Conservation (phyloP, 2,113 vertebrate genomes). For the Pangasianodon gigas region DNA sequence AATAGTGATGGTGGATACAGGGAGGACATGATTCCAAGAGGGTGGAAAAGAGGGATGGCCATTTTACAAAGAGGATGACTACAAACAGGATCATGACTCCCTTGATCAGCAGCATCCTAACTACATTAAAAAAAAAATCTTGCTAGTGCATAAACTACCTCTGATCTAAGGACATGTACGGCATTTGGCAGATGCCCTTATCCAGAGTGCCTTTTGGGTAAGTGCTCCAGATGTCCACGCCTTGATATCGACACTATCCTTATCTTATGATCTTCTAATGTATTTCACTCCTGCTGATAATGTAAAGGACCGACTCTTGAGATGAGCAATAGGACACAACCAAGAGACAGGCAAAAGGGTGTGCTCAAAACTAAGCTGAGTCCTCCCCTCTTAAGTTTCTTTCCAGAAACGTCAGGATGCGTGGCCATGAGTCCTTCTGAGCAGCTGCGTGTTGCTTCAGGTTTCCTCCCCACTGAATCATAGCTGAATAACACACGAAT, state of each 20-base stretch:
- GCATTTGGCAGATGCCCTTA: not conserved
- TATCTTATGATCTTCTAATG: not conserved
- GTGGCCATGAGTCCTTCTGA: slow-evolving; percentile 71
- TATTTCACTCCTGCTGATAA: not conserved
- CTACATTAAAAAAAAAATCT: not conserved
- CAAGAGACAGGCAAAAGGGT: not conserved
- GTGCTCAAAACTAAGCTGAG: not conserved
- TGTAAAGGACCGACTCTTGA: not conserved
- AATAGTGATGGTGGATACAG: not conserved
- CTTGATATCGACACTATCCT: not conserved
- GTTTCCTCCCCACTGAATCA: slow-evolving; percentile 66
- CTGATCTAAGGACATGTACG: not conserved
- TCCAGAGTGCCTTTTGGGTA: not conserved
- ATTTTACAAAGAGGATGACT: not conserved
- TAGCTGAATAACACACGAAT: slow-evolving; percentile 53
- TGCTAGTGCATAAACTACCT: not conserved
- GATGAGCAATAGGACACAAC: not conserved
- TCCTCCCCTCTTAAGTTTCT: not conserved
- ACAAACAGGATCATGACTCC: not conserved
- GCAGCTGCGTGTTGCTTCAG: slow-evolving; percentile 62
- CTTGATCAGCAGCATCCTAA: not conserved
- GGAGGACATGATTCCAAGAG: not conserved
- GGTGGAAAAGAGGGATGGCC: not conserved
- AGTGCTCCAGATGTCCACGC: not conserved
- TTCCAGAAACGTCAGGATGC: slow-evolving; percentile 62